Percentiles rank a stretch among this genome's conserved stretches.
Conservation (phyloP, 2,888 invertebrate genomes). For the Brenthis daphne region DNA sequence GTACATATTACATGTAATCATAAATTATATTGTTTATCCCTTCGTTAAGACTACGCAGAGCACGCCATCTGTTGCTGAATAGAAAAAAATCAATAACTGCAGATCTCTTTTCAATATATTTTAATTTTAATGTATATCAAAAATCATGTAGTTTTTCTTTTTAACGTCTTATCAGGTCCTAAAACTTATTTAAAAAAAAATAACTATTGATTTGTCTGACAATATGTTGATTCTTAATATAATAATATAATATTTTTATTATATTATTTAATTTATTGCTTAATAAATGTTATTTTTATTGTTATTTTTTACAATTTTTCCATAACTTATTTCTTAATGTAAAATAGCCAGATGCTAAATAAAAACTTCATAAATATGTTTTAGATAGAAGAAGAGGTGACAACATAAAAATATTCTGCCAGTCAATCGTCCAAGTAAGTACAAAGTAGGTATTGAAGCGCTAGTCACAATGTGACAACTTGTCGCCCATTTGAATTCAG, state of each 20-base stretch:
- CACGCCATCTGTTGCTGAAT: constrained; percentile 61
- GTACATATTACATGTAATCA: background rate
- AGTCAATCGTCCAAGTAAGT: constrained; percentile 30
- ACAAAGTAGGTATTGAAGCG: constrained; percentile 23
- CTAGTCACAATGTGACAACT: constrained; percentile 48
- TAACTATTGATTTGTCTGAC: too few species aligned
- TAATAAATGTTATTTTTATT: too few species aligned
- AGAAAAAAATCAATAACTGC: constrained; percentile 41
- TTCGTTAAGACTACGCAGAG: background rate
- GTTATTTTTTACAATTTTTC: too few species aligned
- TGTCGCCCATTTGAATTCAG: constrained; percentile 59
- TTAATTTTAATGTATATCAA: too few species aligned
- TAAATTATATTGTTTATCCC: background rate
- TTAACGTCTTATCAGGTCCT: too few species aligned
- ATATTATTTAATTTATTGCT: too few species aligned
- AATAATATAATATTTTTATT: too few species aligned
- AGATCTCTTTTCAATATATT: background rate
- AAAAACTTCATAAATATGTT: constrained; percentile 23
- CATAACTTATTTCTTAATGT: too few species aligned
- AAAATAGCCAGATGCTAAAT: background rate
- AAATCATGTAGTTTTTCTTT: background rate
- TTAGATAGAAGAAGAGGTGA: too few species aligned
- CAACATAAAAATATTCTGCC: constrained; percentile 6
- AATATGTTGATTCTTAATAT: too few species aligned
- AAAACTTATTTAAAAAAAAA: too few species aligned